Base-by-base conservation (phyloP, 2,797 vertebrate species). In the Galaxias olidus region DNA sequence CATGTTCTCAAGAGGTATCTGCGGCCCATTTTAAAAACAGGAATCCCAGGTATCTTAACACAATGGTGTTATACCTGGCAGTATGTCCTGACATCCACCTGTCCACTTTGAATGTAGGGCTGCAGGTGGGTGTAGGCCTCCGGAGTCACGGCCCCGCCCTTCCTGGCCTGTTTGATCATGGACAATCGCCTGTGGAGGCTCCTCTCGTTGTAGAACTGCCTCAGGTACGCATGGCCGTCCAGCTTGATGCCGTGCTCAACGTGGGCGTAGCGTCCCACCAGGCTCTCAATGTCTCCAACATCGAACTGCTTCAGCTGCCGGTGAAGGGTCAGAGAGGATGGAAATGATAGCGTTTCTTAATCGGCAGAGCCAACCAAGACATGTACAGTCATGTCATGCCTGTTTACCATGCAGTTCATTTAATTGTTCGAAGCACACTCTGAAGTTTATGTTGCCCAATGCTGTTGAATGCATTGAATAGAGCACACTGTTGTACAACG, bases 241-340 rank as follows among this genome's bases (percentile, higher is more conserved):
- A 93, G 84, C 80, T 92, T 91, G 63, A 93, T 86, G 59, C 92
- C 92, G 0, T 90, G 91, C 74, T 93, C 93, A 55, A 89, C 78
- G 0, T 93, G 93, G n/a, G 92, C 86, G 75, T 93, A 93, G 0
- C 91, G 90, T 0, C 91, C 92, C 54, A 92, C 89, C 78, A 94
- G 81, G 65, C 84, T 89, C 79, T 93, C 92, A 67, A 94, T 87
- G 0, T 93, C 91, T 0, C 91, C 93, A 68, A 92, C 89, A 0
- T 93, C 91, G 73, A 93, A 93, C 76, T 93, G 92, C 58, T 93
- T 93, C 52, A 93, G 61, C 92, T 94, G 81, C 48, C 41, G 43
- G 63, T n/a, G 53, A 10, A 14, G 6, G 15, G 20, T n/a, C n/a
- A 1, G 4, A 4, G 11, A 13, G 58, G 43, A 8, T n/a, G 8